Evolutionary conservation across 2,888 invertebrate genomes (phyloP), one percentile per base, ranked within the genome.

Genomic region (Xylota segnis): DNA sequence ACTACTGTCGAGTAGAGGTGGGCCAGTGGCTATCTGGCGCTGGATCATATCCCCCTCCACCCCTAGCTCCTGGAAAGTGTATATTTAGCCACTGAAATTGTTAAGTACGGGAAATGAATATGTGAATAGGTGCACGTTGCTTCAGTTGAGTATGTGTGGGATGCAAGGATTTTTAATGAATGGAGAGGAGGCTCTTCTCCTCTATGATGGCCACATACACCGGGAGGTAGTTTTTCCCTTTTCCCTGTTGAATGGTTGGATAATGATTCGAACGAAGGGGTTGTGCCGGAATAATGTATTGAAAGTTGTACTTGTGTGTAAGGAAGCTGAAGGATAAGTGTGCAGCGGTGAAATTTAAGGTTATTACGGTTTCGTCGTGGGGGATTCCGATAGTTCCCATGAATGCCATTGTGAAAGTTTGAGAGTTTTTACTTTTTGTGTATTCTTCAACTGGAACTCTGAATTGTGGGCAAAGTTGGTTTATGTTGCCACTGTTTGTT

Each of bases 131-230:
- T 84, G 75, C 56, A 84, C 58, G 52, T 58, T 70, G 34, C 32
- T 58, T 10, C 32, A 37, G n/a, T n/a, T 37, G 10, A 0, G 40
- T 18, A 16, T 63, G 23, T 32, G 74, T 37, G 37, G 43, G 47
- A 58, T 84, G 81, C 65, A 68, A 76, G 82, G 77, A 77, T 77
- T 81, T 77, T 81, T 86, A 86, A 82, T 86, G 86, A 86, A 81
- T 63, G 63, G 58, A 32, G 27, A 54, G 40, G 27, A 54, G 40
- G 14, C 37, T 58, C 45, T 43, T 32, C 50, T 61, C 63, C 27
- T 43, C 61, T 37, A 12, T 5, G 43, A 34, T 18, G 16, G 4
- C 9, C 52, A 43, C 32, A 23, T 34, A 18, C n/a, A 4, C 16
- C 2, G 50, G 58, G 16, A 54, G 70, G 59, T 7, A 16, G 52